Evolutionary conservation across 1,140 invertebrate species (phyloP), one percentile per base, ranked within the genome.

Genomic region (Arctopsyche grandis): DNA sequence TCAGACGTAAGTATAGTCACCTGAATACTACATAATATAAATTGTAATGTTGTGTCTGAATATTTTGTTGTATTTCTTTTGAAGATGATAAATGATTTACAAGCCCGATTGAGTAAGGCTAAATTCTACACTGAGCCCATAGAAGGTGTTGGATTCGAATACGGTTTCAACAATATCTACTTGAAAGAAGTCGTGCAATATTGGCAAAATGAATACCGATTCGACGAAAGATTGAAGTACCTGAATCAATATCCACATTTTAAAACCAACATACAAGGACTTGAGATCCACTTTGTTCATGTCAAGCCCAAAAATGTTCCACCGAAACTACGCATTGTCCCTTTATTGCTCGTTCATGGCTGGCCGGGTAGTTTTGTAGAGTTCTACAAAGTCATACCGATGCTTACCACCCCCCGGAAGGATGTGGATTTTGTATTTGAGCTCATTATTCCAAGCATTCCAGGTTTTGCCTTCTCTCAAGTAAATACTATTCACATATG

Each of bases 331-430:
- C 91, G 86, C 88, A 89, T 95, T 0, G 80, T 93, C 1, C 94
- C 94, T 0, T 60, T 97, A 22, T 83, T 98, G 0, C 22, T 98
- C 0, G 82, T 96, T 3, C 96, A 98, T 84, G 96, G 97, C 12
- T 98, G 96, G 97, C 97, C 97, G 0, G 96, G 97, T 29, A 95
- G 94, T 0, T 89, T 97, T 1, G 89, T 93, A 9, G 96, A 98
- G 85, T 97, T 97, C 85, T 94, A 95, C 81, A 93, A 95, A 83
- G 88, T 96, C 0, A 92, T 95, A 70, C 94, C 94, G 0, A 75
- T 93, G 5, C 86, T 96, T 0, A 93, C 90, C 0, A 90, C 88
- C 0, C 87, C 91, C 4, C 86, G 87, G 60, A 85, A 88, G 29
- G 89, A 89, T 10, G 86, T 89, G 52, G 87, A 93, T 80, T 92